Evolutionary conservation across 2,797 vertebrate species (phyloP), one percentile per base, ranked within the genome.

Genomic region (Orestias chungarensis): DNA sequence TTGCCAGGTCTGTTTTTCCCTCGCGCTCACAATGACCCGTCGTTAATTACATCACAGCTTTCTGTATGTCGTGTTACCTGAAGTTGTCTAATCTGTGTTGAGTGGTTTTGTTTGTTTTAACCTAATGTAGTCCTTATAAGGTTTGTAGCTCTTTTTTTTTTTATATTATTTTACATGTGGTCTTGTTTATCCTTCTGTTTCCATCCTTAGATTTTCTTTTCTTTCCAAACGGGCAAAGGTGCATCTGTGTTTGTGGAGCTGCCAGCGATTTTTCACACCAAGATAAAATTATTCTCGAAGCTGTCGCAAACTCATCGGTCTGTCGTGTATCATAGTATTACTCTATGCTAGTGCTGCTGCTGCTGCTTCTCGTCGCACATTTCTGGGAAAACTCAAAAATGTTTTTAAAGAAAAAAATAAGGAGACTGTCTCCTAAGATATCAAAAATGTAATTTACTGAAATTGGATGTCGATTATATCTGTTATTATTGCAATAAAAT

Each of bases 401-500:
- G 43, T 80, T 25, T 2, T 0, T n/a, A 81, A 85, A 84, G 11
- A 10, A 42, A 42, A 42, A 42, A 42, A 5, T 25, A 52, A 29
- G 17, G 7, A 29, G 88, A 91, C 89, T 78, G 87, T 92, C 86
- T 90, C 90, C 92, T 89, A 88, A 88, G 89, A 92, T 93, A 93
- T 90, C 90, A 27, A 90, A 92, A 94, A 90, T 90, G 91, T 93
- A 93, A 94, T 94, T 94, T 93, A 93, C 94, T 87, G 81, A 91
- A 92, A 90, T 84, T 94, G 92, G 91, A 93, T 94, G 92, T 94
- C 91, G 87, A 93, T 88, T 93, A 91, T 94, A 93, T 92, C 87
- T 94, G 91, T 92, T 94, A 94, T 94, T 87, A 94, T 94, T 94
- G 92, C 94, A 95, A 95, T 95, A 95, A 95, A 72, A 91, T 87